Evolutionary conservation across 2,888 invertebrate genomes (phyloP), one percentile per base, ranked within the genome.

Genomic region (Epirrita christyi): DNA sequence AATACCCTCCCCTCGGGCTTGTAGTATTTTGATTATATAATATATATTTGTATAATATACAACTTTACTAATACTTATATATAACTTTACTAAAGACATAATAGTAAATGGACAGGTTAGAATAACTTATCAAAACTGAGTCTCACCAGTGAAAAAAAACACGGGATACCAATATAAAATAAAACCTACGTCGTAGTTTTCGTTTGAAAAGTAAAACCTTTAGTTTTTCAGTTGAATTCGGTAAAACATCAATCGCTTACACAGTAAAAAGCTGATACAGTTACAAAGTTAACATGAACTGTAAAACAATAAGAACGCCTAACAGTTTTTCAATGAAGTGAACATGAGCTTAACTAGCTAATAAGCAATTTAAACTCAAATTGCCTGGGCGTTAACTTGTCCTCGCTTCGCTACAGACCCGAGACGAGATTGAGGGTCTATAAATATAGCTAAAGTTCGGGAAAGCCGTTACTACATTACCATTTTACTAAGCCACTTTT

Each of bases 341-440:
- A 70, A 68, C 70, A 21, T 21, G 21, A 21, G 69, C 75, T 75
- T 75, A 69, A 70, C 60, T 62, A 59, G 76, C 70, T 75, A 83
- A 82, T 77, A 49, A 75, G 75, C 58, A 67, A 64, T 71, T 72
- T 61, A 63, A 70, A 71, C 59, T 71, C 62, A 69, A 61, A 74
- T 76, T 68, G 74, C 60, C 72, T 78, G 78, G 73, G 67, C 76
- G 72, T 80, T 80, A 78, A 83, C 80, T 81, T 73, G 75, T 80
- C 77, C 68, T 69, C 73, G 61, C 63, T 67, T 58, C 59, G 62
- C 70, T 65, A 73, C 37, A 52, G 43, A 51, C 42, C 38, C 72
- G 7, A 73, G 60, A 59, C 69, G n/a, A n/a, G n/a, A n/a, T n/a
- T 43, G 10, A 21, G 13, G 28, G 38, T 49, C 44, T 70, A 75